Evolutionary conservation across 2,888 invertebrate genomes (phyloP), one percentile per base, ranked within the genome.

Genomic region (Alviniconcha strummeri): DNA sequence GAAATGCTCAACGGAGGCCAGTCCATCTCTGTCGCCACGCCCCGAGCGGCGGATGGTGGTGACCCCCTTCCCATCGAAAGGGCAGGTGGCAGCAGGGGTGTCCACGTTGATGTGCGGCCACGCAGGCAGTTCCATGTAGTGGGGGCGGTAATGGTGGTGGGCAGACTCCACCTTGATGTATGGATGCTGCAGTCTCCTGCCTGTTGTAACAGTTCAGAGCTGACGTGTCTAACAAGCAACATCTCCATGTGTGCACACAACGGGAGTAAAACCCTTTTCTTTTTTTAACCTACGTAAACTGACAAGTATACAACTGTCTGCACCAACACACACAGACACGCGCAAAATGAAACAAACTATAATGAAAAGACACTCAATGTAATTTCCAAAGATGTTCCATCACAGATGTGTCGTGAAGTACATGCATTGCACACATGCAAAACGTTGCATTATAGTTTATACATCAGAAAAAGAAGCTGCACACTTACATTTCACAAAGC

Each of bases 151-250:
- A 19, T 87, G 88, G 6, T 86, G 84, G 82, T 84, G 90, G 2
- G 54, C 81, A 0, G 90, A 87, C 83, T 93, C 92, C 86, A 92
- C 89, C 87, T 93, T 93, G 60, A 93, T 72, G 85, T 86, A 91
- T 1, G 90, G 89, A 0, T 88, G 80, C 81, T 89, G 89, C 15
- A 92, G 85, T 81, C 84, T 84, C 82, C 90, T 90, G n/a, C 86
- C 91, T 91, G 87, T 64, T 81, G 83, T 9, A 71, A 19, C 9
- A 76, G 36, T 11, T 52, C 74, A 74, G 74, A 74, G 11, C 11
- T 74, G 19, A 74, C 19, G n/a, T 36, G 36, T 36, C 36, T 36
- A 36, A 36, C 36, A 36, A 36, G 36, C 36, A 36, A 36, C 36
- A 36, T 36, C 36, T 36, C 36, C 36, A 36, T 36, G 36, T 36